Evolutionary conservation across 2,888 invertebrate genomes (phyloP).

Genomic region (Eristalinus sepulchralis): DNA sequence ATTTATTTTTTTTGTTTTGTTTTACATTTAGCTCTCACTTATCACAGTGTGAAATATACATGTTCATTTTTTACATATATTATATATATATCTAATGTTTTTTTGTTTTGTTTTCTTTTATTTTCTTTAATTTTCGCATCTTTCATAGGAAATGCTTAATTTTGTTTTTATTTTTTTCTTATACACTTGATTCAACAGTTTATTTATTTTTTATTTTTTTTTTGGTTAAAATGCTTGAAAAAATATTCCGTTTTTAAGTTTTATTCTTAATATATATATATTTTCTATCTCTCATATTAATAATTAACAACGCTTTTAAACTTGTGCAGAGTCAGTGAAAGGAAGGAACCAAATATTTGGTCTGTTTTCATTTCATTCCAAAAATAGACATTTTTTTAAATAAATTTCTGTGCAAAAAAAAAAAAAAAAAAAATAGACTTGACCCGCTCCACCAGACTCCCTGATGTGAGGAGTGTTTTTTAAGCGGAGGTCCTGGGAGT

Average conservation of each 20-base stretch:
- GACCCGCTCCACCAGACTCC: too few relatives aligned
- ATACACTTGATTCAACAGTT: slow-evolving; percentile 55
- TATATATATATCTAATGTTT: slow-evolving; percentile 11
- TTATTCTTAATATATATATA: slow-evolving; percentile 16
- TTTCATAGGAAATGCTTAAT: slow-evolving; percentile 49
- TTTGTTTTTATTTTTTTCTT: slow-evolving; percentile 25
- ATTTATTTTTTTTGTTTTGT: slow-evolving; percentile 13
- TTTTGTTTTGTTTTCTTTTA: slow-evolving; percentile 7
- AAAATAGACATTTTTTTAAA: slow-evolving; percentile 19
- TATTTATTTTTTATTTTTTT: neutral
- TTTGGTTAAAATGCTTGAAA: slow-evolving; percentile 23
- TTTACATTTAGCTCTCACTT: slow-evolving; percentile 59
- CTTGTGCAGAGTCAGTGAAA: neutral
- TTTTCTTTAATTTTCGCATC: slow-evolving; percentile 12
- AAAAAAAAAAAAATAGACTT: too few relatives aligned
- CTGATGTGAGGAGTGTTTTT: too few relatives aligned
- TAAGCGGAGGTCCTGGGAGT: too few relatives aligned
- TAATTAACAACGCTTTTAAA: slow-evolving; percentile 53
- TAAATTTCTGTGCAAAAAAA: neutral
- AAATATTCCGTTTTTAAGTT: slow-evolving; percentile 10
- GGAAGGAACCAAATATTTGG: neutral
- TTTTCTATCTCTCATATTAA: slow-evolving; percentile 20
- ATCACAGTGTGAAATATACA: slow-evolving; percentile 65
- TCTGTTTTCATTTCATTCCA: too few relatives aligned
- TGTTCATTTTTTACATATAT: slow-evolving; percentile 3